Evolutionary conservation across 2,113 vertebrate species (phyloP).

Genomic region (Sturnira hondurensis): DNA sequence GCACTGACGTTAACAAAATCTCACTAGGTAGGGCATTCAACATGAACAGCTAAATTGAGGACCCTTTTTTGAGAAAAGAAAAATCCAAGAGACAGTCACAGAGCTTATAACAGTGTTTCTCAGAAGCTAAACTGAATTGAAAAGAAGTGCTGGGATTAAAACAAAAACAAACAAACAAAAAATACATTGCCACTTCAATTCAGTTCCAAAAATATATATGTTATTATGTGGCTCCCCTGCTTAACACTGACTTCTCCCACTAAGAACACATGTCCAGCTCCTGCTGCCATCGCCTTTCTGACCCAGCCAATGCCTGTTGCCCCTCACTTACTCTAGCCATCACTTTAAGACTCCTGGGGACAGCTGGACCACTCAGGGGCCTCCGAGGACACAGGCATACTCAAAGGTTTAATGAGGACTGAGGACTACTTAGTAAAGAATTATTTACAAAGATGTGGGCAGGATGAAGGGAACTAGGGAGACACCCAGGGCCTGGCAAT

Average conservation of each 20-base stretch:
- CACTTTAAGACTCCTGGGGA: not conserved
- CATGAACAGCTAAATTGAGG: not conserved
- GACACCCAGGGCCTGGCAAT: not conserved
- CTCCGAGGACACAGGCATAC: not conserved
- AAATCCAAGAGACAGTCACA: not conserved
- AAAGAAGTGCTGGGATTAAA: not conserved
- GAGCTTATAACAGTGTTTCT: not conserved
- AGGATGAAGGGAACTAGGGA: not conserved
- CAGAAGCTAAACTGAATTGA: not conserved
- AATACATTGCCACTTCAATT: not conserved
- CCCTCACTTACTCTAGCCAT: not conserved
- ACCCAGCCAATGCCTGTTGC: rapidly evolving
- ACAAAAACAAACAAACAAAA: too few relatives aligned
- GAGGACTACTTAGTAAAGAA: not conserved
- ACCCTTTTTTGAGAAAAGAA: not conserved
- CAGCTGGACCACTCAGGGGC: not conserved
- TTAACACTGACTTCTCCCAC: too few relatives aligned
- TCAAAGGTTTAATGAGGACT: not conserved
- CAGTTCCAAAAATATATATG: not conserved
- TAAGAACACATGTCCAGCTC: not conserved
- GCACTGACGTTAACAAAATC: not conserved
- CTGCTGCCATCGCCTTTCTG: rapidly evolving
- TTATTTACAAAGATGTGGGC: not conserved
- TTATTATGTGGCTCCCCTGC: not conserved
- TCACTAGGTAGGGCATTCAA: not conserved